Evolutionary conservation across 2,113 vertebrate genomes (phyloP), one percentile per base, ranked within the genome.

Genomic region (Semicossyphus pulcher): DNA sequence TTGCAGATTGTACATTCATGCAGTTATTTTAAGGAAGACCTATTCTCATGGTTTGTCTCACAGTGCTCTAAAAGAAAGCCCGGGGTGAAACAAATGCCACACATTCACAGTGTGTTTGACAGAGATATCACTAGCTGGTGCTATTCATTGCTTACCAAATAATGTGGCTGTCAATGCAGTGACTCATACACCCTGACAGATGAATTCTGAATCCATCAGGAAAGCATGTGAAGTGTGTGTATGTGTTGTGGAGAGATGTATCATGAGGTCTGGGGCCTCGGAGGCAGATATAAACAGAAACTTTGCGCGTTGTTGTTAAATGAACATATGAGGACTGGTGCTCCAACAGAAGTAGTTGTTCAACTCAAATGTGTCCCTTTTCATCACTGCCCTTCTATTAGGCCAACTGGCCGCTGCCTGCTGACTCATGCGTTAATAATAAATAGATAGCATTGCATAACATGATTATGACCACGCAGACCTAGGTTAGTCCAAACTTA

Each of bases 401-500:
- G 28, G 49, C 69, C 71, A 77, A 58, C 59, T 26, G 65, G 68
- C 68, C 76, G 25, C 78, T 73, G 81, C 68, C 86, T 81, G 89
- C 89, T 92, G 90, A 93, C 83, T 92, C 84, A 90, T 80, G 73
- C 62, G 8, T 85, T 85, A 59, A 82, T 88, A 89, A 91, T 89
- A 87, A 86, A 80, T 76, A 82, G 68, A 88, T 63, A 51, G 67
- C 32, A 70, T 89, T 93, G 81, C 88, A 67, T 91, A 91, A 92
- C 81, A 79, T 84, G 84, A 89, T 90, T 86, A 89, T 51, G 49
- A 78, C 58, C 79, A 72, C 74, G 72, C 72, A 79, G 77, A 63
- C 67, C 62, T 61, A 65, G 72, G 76, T 77, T 79, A 42, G 72
- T 68, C 78, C 60, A 67, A 88, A 91, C 62, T 69, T 73, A 78